phyloP scores from a whole-genome alignment of 2,113 vertebrate species.

The Coryphaenoides rupestris region DNA sequence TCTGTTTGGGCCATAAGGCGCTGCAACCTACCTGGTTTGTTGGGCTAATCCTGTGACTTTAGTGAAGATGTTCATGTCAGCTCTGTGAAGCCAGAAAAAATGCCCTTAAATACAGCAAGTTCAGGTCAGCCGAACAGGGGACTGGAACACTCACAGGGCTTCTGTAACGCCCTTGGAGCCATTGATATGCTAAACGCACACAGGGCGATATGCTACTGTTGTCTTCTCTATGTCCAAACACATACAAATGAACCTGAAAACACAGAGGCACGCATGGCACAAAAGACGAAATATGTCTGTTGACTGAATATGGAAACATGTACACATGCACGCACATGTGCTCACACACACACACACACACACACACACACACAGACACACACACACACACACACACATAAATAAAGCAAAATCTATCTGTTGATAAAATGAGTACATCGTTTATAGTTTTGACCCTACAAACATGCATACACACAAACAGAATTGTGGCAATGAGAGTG shows the following conservation, averaged over 20 bases:
- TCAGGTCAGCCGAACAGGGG: slow-evolving; percentile 39
- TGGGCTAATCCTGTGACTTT: slow-evolving; percentile 72
- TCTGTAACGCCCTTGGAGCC: slow-evolving; percentile 44
- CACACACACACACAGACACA: background rate
- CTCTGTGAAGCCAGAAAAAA: slow-evolving; percentile 53
- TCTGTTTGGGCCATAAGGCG: slow-evolving; percentile 5
- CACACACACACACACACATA: background rate
- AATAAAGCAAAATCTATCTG: background rate
- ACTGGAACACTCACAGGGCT: slow-evolving; percentile 65
- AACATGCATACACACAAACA: slow-evolving; percentile 21
- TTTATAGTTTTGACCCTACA: background rate
- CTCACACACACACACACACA: slow-evolving; percentile 12
- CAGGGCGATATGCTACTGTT: slow-evolving; percentile 10
- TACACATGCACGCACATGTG: slow-evolving; percentile 18
- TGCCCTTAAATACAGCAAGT: slow-evolving; percentile 71
- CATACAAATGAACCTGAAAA: slow-evolving; percentile 6
- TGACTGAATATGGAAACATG: background rate
- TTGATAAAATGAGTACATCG: background rate
- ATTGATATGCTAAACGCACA: slow-evolving; percentile 75
- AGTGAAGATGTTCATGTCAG: slow-evolving; percentile 79
- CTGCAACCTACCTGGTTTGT: slow-evolving; percentile 73
- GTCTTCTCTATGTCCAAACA: slow-evolving; percentile 17
- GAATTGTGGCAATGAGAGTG: slow-evolving; percentile 36
- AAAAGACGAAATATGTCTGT: background rate
- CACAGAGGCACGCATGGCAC: slow-evolving; percentile 4